Percentiles rank a stretch among this genome's conserved stretches.
Evolutionary conservation across 2,888 invertebrate species (phyloP).

Genomic region (Eupithecia tripunctaria): DNA sequence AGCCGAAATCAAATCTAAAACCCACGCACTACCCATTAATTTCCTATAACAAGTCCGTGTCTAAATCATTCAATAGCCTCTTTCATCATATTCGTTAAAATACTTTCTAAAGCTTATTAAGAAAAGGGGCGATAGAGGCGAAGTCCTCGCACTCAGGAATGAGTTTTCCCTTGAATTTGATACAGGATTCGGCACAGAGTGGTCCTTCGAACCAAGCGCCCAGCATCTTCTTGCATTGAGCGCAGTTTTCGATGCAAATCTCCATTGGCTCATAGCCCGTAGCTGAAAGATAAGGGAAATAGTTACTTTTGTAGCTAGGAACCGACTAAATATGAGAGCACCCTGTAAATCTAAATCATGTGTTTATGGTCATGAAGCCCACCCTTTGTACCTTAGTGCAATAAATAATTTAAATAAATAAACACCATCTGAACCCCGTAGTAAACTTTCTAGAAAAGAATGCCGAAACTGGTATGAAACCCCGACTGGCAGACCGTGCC

Average conservation of each 20-base stretch:
- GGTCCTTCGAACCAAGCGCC: constrained; percentile 94
- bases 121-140: constrained; percentile 91
- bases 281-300: constrained; percentile 52
- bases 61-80: constrained; percentile 6
- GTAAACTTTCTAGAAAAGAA: too few relatives aligned
- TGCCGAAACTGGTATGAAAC: background rate
- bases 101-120: constrained; percentile 76
- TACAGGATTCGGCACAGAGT: constrained; percentile 92
- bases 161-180: constrained; percentile 92
- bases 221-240: constrained; percentile 95
- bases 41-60: background rate
- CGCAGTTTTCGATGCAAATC: constrained; percentile 93
- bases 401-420: too few relatives aligned
- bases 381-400: too few relatives aligned
- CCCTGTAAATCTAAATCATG: too few relatives aligned
- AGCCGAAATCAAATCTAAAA: constrained; percentile 17
- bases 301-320: background rate
- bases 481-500: background rate
- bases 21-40: constrained; percentile 10
- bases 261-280: constrained; percentile 85
- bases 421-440: too few relatives aligned
- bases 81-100: background rate
- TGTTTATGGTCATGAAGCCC: too few relatives aligned
- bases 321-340: background rate
- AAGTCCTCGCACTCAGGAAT: constrained; percentile 94